Conservation (phyloP, 2,888 invertebrate genomes). For the Mesorhabditis belari region DNA sequence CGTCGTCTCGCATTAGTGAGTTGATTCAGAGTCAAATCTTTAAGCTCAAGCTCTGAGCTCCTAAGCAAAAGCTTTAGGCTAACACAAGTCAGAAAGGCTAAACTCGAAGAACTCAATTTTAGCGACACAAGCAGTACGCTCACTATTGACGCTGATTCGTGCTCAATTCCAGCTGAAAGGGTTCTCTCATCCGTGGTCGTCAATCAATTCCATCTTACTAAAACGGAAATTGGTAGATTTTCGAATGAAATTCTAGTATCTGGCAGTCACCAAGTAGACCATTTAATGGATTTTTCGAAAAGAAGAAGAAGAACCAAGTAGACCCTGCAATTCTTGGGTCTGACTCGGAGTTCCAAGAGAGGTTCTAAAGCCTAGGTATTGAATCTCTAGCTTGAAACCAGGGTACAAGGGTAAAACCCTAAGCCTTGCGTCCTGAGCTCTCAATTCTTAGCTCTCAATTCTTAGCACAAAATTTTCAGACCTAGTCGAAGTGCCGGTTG, state of each 20-base stretch:
- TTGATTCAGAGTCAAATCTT: neutral
- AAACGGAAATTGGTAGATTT: neutral
- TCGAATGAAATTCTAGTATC: too few species aligned
- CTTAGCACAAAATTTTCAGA: slow-evolving; percentile 12
- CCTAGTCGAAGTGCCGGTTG: slow-evolving; percentile 13
- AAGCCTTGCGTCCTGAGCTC: slow-evolving; percentile 5
- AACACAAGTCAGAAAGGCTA: too few species aligned
- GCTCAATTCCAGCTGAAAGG: neutral
- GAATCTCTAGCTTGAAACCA: too few species aligned
- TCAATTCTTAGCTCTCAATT: too few species aligned
- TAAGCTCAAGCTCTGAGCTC: neutral
- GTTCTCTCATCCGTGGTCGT: neutral
- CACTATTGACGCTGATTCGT: neutral
- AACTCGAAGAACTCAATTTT: neutral
- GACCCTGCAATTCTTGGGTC: too few species aligned
- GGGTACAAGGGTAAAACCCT: too few species aligned
- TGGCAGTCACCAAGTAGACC: too few species aligned
- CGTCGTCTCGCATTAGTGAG: neutral
- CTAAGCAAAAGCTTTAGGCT: too few species aligned
- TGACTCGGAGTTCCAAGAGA: too few species aligned
- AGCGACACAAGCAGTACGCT: neutral
- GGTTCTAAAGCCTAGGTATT: too few species aligned
- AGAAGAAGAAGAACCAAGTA: too few species aligned
- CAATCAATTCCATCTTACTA: neutral
- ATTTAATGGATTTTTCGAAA: too few species aligned